Percentiles rank a stretch among this genome's conserved stretches.
phyloP scores from a whole-genome alignment of 2,797 vertebrate species.

The Botia almorhae region DNA sequence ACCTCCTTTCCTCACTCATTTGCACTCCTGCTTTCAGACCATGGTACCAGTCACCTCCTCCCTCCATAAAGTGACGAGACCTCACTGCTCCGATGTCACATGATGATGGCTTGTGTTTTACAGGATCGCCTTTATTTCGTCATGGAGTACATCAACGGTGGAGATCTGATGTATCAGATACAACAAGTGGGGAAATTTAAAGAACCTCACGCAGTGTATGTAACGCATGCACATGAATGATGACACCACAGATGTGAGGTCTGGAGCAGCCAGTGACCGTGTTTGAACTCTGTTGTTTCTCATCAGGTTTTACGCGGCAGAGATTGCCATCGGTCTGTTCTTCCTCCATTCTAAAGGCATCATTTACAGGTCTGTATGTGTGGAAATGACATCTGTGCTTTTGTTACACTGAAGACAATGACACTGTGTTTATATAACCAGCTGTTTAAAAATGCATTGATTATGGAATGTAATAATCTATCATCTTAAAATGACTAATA shows the following conservation, averaged over 20 bases:
- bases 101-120: slow-evolving; percentile 15
- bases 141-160: slow-evolving; percentile 98
- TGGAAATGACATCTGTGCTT: background rate
- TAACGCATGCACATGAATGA: slow-evolving; percentile 51
- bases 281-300: slow-evolving; percentile 40
- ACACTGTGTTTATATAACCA: too few species aligned
- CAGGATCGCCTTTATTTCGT: slow-evolving; percentile 97
- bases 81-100: background rate
- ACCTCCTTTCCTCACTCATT: slow-evolving; percentile 93
- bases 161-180: slow-evolving; percentile 99
- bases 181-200: slow-evolving; percentile 98
- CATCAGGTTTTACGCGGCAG: slow-evolving; percentile 94
- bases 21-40: slow-evolving; percentile 97
- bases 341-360: slow-evolving; percentile 97
- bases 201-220: slow-evolving; percentile 98
- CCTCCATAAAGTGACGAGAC: background rate
- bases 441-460: too few species aligned
- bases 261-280: background rate
- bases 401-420: too few species aligned
- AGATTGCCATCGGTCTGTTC: slow-evolving; percentile 94
- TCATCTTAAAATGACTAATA: too few species aligned
- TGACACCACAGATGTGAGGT: too few species aligned
- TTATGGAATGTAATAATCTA: too few species aligned
- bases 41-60: slow-evolving; percentile 78
- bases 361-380: slow-evolving; percentile 85